Evolutionary conservation across 2,113 vertebrate genomes (phyloP), one percentile per base, ranked within the genome.

Genomic region (Ranitomeya imitator): DNA sequence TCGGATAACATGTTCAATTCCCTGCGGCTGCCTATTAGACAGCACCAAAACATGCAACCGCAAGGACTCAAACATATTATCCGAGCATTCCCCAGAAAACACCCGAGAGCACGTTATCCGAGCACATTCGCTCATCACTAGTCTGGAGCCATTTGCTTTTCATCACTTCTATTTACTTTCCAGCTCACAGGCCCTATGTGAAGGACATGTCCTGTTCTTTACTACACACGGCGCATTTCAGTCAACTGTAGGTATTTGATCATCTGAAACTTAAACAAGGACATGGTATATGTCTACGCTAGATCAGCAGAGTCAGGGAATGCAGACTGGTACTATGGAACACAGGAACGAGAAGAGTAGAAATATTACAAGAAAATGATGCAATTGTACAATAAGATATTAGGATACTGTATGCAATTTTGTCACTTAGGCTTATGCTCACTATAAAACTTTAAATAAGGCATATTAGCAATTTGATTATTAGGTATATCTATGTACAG

Each of bases 111-210:
- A 5, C 37, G 37, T 45, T 45, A 45, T 45, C 37, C 37, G 3
- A 45, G 37, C 37, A 45, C 37, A 5, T 45, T 45, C 37, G 37
- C 37, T 45, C 37, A 45, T 45, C 37, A 80, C 60, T 37, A 61
- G 80, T 76, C 26, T 65, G 59, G 69, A 84, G 23, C n/a, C 23
- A 21, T 74, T 61, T 88, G 55, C 80, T 55, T 78, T 19, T 88
- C 80, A 88, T 65, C 87, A 78, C 81, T 16, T 77, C n/a, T 88
- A 23, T 84, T 88, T 88, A 88, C 81, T 88, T 88, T 88, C 87
- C 87, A 84, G 8, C 59, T 67, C 81, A 77, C n/a, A 12, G 18
- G 59, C 37, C 71, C 52, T 26, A 45, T 26, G 51, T n/a, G 59
- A 37, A 67, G 59, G 31, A 52, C 51, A 37, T 54, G 76, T 67